These are phyloP conservation scores for Amphibalanus amphitrite DNA, from an alignment of 1,140 invertebrate species.

Conservation along the genomic window DNA sequence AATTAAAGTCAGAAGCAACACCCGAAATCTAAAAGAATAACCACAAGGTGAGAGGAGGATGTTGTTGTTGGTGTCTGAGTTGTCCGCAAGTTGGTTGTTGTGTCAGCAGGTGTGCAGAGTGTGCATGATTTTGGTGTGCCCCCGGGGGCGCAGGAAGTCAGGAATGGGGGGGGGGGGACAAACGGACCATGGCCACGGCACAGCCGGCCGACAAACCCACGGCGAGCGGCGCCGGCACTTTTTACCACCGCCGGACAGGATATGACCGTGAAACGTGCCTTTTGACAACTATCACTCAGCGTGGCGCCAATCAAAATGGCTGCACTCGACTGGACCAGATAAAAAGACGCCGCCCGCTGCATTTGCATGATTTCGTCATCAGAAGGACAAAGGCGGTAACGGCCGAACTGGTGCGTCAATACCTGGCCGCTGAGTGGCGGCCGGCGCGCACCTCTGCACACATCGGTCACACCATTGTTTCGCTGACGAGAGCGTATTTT, in stretches of 20 bases:
- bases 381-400: not conserved
- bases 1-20: too few species aligned
- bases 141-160: too few species aligned
- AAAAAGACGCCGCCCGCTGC: not conserved
- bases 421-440: not conserved
- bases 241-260: not conserved
- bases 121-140: too few species aligned
- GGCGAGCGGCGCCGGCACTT: not conserved
- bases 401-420: not conserved
- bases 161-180: too few species aligned
- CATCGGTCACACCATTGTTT: not conserved
- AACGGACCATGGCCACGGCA: too few species aligned
- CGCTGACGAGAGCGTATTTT: not conserved
- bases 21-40: too few species aligned
- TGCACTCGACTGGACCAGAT: not conserved
- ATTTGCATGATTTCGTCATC: not conserved
- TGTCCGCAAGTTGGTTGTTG: too few species aligned
- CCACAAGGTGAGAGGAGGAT: too few species aligned
- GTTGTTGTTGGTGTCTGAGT: too few species aligned
- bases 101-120: too few species aligned
- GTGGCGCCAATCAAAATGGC: not conserved
- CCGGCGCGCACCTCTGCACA: not conserved
- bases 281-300: not conserved
- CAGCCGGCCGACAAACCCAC: not conserved
- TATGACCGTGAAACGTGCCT: not conserved